Percentiles rank a stretch among this genome's conserved stretches.
Evolutionary conservation across 1,140 invertebrate genomes (phyloP).

Genomic region (Hormaphis cornu): DNA sequence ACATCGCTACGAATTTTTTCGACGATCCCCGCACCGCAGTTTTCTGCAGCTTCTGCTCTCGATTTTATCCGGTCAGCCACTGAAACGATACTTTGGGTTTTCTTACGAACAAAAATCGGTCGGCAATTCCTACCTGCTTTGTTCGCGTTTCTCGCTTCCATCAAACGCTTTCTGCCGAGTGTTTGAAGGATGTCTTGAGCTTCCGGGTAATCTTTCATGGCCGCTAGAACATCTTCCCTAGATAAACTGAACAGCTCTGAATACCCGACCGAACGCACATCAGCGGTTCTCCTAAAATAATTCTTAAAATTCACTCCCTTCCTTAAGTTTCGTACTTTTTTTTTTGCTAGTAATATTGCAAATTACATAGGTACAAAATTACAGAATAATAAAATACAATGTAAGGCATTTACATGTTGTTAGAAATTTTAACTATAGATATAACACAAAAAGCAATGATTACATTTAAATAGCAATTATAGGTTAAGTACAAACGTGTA

Average conservation of each 20-base stretch:
- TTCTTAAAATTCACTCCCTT: too few species aligned
- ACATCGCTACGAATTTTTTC: slow-evolving; percentile 73
- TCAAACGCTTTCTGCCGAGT: slow-evolving; percentile 71
- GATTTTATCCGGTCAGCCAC: slow-evolving; percentile 43
- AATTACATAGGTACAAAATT: too few species aligned
- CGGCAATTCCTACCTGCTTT: slow-evolving; percentile 30
- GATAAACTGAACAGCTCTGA: slow-evolving; percentile 91
- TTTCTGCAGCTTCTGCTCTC: slow-evolving; percentile 35
- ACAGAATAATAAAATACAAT: too few species aligned
- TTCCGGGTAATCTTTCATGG: slow-evolving; percentile 94
- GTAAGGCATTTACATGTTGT: too few species aligned
- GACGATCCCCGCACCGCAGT: slow-evolving; percentile 65
- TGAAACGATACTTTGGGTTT: background rate
- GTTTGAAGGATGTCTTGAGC: slow-evolving; percentile 87
- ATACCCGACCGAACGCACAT: slow-evolving; percentile 90
- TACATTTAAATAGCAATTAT: too few species aligned
- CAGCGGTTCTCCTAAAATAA: slow-evolving; percentile 80
- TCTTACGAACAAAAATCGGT: background rate
- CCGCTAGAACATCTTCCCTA: slow-evolving; percentile 84
- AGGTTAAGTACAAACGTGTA: too few species aligned
- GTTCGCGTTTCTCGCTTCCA: slow-evolving; percentile 58
- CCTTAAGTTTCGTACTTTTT: too few species aligned
- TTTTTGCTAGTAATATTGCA: too few species aligned
- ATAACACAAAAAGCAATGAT: too few species aligned
- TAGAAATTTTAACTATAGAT: too few species aligned